A percentile compares a stretch with the other conserved stretches of the same genome.
Evolutionary conservation across 2,113 vertebrate species (phyloP).

Genomic region (Erinaceus europaeus): DNA sequence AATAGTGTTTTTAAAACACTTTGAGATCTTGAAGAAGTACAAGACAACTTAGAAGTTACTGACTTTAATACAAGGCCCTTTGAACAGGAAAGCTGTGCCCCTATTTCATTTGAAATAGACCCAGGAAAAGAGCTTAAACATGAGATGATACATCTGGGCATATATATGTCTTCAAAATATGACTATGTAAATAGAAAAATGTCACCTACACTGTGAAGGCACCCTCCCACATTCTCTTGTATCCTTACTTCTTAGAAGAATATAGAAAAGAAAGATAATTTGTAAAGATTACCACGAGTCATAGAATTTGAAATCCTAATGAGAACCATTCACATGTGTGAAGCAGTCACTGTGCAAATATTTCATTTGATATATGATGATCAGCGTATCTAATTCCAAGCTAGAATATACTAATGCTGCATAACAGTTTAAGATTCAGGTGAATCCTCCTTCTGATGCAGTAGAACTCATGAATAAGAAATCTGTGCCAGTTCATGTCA

Average conservation of each 20-base stretch:
- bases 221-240: slow-evolving; percentile 43
- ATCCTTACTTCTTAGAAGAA: slow-evolving; percentile 35
- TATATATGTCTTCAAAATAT: fast-evolving
- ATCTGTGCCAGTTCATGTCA: neutral
- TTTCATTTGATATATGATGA: slow-evolving; percentile 59
- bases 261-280: neutral
- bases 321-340: slow-evolving; percentile 6
- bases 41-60: neutral
- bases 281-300: slow-evolving; percentile 33
- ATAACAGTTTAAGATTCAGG: slow-evolving; percentile 50
- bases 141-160: neutral
- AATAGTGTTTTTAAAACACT: neutral
- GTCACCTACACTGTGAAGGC: neutral
- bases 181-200: neutral
- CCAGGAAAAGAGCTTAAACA: neutral
- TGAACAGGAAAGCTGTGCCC: neutral
- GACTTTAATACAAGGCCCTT: neutral
- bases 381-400: slow-evolving; percentile 58
- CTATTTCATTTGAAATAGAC: neutral
- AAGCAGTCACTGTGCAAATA: slow-evolving; percentile 4
- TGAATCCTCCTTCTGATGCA: neutral
- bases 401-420: slow-evolving; percentile 38
- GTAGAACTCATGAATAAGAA: slow-evolving; percentile 57
- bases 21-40: slow-evolving; percentile 13
- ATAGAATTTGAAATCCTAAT: slow-evolving; percentile 34